phyloP scores from a whole-genome alignment of 2,113 vertebrate species.

The Callionymus lyra region DNA sequence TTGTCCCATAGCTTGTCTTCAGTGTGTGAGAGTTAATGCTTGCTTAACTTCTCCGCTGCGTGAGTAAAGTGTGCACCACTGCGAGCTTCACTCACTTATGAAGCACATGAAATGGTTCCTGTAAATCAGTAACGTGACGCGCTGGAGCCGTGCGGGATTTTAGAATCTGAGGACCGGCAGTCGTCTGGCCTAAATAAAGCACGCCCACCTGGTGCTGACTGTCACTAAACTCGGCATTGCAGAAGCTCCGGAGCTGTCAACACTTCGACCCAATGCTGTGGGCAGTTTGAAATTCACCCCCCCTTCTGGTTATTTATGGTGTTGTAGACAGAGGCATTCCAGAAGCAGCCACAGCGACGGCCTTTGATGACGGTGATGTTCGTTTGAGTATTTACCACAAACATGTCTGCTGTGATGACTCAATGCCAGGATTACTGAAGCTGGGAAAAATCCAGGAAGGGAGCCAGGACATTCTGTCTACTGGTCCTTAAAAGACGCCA shows the following conservation, averaged over 20 bases:
- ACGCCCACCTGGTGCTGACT: constrained; percentile 40
- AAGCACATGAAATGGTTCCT: constrained; percentile 28
- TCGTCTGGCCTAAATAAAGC: constrained; percentile 50
- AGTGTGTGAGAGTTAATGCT: no score
- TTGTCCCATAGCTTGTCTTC: constrained; percentile 51
- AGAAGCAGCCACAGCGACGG: background rate
- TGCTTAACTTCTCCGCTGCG: no score
- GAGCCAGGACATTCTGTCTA: no score
- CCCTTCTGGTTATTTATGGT: constrained; percentile 15
- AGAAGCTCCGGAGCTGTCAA: constrained; percentile 7
- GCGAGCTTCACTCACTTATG: constrained; percentile 13
- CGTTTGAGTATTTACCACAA: no score
- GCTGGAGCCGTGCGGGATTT: background rate
- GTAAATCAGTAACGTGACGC: constrained; percentile 34
- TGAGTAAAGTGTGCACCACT: background rate
- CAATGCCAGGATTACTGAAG: no score
- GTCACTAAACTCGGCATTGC: constrained; percentile 27
- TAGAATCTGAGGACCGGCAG: background rate
- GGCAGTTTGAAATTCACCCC: no score
- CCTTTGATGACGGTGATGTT: no score
- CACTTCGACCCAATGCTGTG: background rate
- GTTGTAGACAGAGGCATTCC: background rate
- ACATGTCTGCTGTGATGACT: no score
- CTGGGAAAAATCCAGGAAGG: no score
- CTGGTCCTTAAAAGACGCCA: no score